These are phyloP conservation scores for Girardinichthys multiradiatus DNA, from an alignment of 2,113 vertebrate species.

Conservation along the genomic window DNA sequence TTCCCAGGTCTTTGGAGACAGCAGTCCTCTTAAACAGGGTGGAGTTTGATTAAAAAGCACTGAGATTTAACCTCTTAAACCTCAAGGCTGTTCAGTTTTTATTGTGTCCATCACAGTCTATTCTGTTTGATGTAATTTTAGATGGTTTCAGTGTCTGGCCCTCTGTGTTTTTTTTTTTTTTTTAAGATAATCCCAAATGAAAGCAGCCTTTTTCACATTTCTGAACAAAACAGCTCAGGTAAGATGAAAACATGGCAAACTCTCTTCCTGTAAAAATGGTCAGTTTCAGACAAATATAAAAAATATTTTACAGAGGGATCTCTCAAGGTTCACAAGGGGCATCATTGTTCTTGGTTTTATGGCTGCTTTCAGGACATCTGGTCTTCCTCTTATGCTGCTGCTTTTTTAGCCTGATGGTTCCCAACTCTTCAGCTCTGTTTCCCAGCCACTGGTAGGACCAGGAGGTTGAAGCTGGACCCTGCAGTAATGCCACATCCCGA, in stretches of 20 bases:
- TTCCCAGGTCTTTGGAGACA: slow-evolving; percentile 2
- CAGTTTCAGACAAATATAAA: slow-evolving; percentile 26
- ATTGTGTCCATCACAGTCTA: slow-evolving; percentile 32
- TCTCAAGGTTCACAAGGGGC: slow-evolving; percentile 17
- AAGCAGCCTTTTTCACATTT: not conserved
- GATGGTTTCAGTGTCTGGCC: slow-evolving; percentile 26
- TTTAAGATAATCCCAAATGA: not conserved
- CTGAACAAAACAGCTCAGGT: not conserved
- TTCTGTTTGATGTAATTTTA: slow-evolving; percentile 30
- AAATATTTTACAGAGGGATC: slow-evolving; percentile 58
- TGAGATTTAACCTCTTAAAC: slow-evolving; percentile 43
- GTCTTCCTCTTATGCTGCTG: slow-evolving; percentile 13
- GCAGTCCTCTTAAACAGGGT: not conserved
- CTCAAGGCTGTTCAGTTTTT: slow-evolving; percentile 43
- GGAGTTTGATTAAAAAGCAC: slow-evolving; percentile 31
- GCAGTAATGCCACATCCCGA: slow-evolving; percentile 55
- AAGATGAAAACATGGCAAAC: slow-evolving; percentile 20
- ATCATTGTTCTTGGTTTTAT: not conserved
- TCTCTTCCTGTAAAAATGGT: slow-evolving; percentile 16
- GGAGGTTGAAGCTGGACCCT: slow-evolving; percentile 56
- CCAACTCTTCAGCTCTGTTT: slow-evolving; percentile 38
- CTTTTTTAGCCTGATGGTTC: slow-evolving; percentile 32
- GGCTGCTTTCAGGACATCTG: slow-evolving; percentile 20
- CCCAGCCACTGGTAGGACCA: slow-evolving; percentile 37
- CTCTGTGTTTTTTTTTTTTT: slow-evolving; percentile 11